A percentile compares a stretch with the other conserved stretches of the same genome.
These are phyloP conservation scores for Limnephilus rhombicus DNA, from an alignment of 2,888 invertebrate species.

Conservation along the genomic window DNA sequence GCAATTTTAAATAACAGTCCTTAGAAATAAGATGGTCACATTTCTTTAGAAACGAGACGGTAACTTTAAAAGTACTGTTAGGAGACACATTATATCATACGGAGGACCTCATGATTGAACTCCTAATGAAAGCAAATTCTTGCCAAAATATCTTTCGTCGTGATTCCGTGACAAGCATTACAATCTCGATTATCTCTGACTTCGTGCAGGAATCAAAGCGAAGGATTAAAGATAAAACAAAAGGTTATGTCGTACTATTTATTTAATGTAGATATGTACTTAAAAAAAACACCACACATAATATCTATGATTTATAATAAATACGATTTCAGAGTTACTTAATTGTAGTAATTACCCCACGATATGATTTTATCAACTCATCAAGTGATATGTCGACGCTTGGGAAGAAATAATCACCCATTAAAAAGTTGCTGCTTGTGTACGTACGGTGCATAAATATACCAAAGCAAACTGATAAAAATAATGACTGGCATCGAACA, in stretches of 20 bases:
- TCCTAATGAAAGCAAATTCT: background rate
- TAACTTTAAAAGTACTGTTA: background rate
- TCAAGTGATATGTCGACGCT: no score
- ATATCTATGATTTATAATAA: no score
- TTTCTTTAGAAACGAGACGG: background rate
- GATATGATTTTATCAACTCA: no score
- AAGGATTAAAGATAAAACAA: background rate
- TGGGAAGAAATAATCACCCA: no score
- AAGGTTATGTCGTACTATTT: background rate
- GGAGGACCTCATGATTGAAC: background rate
- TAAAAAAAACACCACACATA: no score
- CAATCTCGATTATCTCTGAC: background rate
- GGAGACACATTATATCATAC: background rate
- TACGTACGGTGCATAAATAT: no score
- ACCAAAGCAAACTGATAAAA: no score
- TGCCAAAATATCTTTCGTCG: background rate
- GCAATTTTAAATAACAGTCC: background rate
- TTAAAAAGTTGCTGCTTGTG: no score
- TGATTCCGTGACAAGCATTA: background rate
- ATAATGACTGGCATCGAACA: no score
- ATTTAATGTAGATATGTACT: no score
- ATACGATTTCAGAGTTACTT: no score
- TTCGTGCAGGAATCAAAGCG: slow-evolving; percentile 1
- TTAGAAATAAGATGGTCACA: background rate
- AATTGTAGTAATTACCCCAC: no score